A percentile compares a stretch with the other conserved stretches of the same genome.
These are phyloP conservation scores for Camponotus pennsylvanicus DNA, from an alignment of 1,140 invertebrate genomes.

Conservation along the genomic window DNA sequence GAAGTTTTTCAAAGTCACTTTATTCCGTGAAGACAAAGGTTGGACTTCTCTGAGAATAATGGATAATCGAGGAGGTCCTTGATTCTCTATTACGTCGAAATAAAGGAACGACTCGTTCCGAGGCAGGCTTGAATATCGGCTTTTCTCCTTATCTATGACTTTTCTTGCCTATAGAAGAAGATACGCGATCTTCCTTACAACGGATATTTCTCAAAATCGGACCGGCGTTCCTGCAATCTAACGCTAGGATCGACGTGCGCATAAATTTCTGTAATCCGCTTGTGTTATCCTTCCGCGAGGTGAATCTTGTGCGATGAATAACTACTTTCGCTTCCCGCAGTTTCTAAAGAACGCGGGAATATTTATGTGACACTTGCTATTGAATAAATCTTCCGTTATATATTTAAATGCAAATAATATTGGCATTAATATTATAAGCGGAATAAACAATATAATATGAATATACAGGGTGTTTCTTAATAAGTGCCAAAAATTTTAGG, in stretches of 20 bases:
- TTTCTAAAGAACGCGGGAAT: constrained; percentile 37
- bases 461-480: neutral
- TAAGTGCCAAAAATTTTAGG: too few relatives aligned
- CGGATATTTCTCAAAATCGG: constrained; percentile 55
- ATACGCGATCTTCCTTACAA: constrained; percentile 25
- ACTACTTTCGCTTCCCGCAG: constrained; percentile 47
- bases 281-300: constrained; percentile 53
- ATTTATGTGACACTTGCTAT: constrained; percentile 47
- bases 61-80: constrained; percentile 77
- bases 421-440: constrained; percentile 18
- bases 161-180: constrained; percentile 10
- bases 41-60: constrained; percentile 81
- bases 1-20: constrained; percentile 80
- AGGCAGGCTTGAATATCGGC: constrained; percentile 70
- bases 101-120: constrained; percentile 74
- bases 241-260: constrained; percentile 52
- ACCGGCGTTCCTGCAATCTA: constrained; percentile 57
- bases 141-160: constrained; percentile 63
- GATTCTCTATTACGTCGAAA: constrained; percentile 75
- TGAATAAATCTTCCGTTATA: constrained; percentile 38
- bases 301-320: constrained; percentile 55
- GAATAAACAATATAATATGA: constrained; percentile 20
- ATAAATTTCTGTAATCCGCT: constrained; percentile 63
- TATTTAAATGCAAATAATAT: constrained; percentile 45
- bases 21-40: constrained; percentile 72